Conservation (phyloP, 2,113 vertebrate genomes). For the Anser cygnoides region DNA sequence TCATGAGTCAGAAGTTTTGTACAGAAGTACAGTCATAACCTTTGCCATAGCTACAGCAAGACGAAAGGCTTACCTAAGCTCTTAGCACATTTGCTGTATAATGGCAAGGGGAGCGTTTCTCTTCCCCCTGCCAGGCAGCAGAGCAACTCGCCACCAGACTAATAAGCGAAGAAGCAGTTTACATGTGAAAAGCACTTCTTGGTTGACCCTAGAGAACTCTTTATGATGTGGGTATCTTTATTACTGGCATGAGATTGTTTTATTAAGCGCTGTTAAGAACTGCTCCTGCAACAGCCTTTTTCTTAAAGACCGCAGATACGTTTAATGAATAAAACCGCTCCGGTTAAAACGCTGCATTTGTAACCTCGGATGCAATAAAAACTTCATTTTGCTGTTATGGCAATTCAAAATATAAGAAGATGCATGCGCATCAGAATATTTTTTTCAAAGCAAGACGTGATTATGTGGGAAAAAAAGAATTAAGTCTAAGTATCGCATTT, state of each 20-base stretch:
- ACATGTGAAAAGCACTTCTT: neutral
- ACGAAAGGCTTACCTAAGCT: neutral
- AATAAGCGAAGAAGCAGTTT: neutral
- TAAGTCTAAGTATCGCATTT: neutral
- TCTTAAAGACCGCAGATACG: neutral
- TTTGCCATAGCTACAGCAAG: neutral
- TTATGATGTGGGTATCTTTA: neutral
- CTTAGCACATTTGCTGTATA: neutral
- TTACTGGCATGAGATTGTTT: neutral
- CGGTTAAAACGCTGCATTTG: neutral
- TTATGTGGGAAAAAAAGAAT: neutral
- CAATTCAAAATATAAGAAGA: neutral
- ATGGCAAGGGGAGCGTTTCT: neutral
- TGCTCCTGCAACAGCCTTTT: neutral
- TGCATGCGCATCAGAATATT: neutral
- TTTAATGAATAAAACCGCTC: slow-evolving; percentile 13
- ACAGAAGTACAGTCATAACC: neutral
- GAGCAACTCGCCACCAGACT: neutral
- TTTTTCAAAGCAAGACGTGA: neutral
- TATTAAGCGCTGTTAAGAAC: neutral
- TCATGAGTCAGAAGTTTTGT: neutral
- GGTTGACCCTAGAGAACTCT: neutral
- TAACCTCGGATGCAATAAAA: slow-evolving; percentile 6
- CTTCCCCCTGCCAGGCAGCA: neutral
- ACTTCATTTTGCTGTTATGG: neutral